Evolutionary conservation across 1,140 invertebrate genomes (phyloP), one percentile per base, ranked within the genome.

Genomic region (Diorhabda sublineata): DNA sequence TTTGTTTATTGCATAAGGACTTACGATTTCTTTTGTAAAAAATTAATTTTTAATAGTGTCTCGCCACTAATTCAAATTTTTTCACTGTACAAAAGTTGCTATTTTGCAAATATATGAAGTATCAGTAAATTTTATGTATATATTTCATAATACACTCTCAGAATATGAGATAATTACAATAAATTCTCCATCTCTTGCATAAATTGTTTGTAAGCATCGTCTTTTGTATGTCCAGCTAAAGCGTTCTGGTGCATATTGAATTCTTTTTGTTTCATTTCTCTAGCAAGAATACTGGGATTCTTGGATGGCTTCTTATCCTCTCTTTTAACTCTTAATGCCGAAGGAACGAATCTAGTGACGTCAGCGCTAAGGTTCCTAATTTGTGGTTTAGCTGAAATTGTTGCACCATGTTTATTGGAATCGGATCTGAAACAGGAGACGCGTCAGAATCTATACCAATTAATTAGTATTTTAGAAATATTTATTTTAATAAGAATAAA

Each of bases 101-200:
- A 11, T 0, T 11, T 11, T 11, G 26, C 26, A 26, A 26, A 26
- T 26, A 26, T 26, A 26, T 26, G 0, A 26, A 26, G 26, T 26
- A 26, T 26, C 26, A 26, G 26, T 26, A 26, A 26, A 26, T 26
- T 26, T 26, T 26, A 26, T 26, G 26, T 26, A 26, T 26, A 26
- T 26, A 26, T 26, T 26, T 26, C 26, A 26, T 26, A 26, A 26
- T 26, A 26, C 26, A 26, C 0, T 26, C 26, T 26, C 26, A 26
- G 26, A 26, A 26, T 26, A 26, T 26, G 26, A 26, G 26, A 26
- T 26, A 52, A 6, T n/a, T 52, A 98, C 77, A 98, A 85, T 42
- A 98, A 83, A 57, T 91, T 94, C 82, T 97, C 89, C 96, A 99
- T 98, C 86, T 99, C 97, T 82, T 92, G 91, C 96, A 99, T 98